phyloP scores from a whole-genome alignment of 2,888 invertebrate genomes.

The Microctonus brassicae region DNA sequence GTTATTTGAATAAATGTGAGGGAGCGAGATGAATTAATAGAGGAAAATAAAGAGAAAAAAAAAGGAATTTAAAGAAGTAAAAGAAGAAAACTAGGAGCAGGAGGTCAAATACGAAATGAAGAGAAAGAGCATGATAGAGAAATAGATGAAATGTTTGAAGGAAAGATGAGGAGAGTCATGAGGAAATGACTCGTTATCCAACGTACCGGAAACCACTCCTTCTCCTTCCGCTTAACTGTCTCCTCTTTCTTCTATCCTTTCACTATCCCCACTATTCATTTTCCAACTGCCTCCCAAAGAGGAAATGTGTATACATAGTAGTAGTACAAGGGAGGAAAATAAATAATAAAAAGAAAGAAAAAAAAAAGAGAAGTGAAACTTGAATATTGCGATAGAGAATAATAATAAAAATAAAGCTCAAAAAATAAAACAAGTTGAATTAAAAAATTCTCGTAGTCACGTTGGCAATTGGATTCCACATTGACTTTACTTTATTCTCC shows the following conservation, averaged over 20 bases:
- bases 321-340: constrained; percentile 5
- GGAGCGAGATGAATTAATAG: constrained; percentile 1
- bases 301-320: constrained; percentile 26
- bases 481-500: no score
- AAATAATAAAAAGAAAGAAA: constrained; percentile 20
- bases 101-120: constrained; percentile 9
- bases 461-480: constrained; percentile 26
- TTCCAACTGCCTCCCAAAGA: constrained; percentile 10
- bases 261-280: neutral
- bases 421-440: constrained; percentile 12
- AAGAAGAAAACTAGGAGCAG: neutral
- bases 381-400: neutral
- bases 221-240: constrained; percentile 38
- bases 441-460: constrained; percentile 31
- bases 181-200: constrained; percentile 65
- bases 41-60: constrained; percentile 12
- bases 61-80: neutral
- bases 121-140: neutral
- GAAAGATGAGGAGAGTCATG: constrained; percentile 38
- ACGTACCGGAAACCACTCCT: constrained; percentile 61
- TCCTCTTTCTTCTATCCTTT: constrained; percentile 3
- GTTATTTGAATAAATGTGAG: no score
- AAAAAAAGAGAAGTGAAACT: constrained; percentile 15
- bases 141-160: neutral
- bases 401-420: constrained; percentile 8